Evolutionary conservation across 2,797 vertebrate genomes (phyloP), one percentile per base, ranked within the genome.

Genomic region (Falco columbarius): DNA sequence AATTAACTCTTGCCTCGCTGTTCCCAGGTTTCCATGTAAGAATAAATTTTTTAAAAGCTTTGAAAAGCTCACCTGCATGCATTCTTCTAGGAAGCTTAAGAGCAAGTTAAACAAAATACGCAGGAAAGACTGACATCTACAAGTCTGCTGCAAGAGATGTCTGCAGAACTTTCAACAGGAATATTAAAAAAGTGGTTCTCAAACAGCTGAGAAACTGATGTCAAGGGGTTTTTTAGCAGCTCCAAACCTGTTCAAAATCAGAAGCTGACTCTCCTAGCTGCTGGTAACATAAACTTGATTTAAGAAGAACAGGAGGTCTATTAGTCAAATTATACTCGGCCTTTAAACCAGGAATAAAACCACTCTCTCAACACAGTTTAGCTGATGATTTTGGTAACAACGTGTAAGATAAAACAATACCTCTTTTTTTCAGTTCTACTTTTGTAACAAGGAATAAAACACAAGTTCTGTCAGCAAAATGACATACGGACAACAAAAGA

Each of bases 151-250:
- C 74, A 40, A 82, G 51, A 83, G 32, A 82, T 27, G 75, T 92
- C 79, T 40, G 72, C 81, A 81, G 81, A 80, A 59, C 29, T 51
- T 68, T 81, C 5, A 58, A 63, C 5, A 59, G 24, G 72, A 82
- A 77, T 72, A 87, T 40, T 77, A 75, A 74, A 40, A 65, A 92
- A 55, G 22, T 54, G n/a, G 13, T 34, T 93, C 86, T 81, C 86
- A 79, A 91, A 81, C 22, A 71, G 46, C 40, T 89, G 87, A 67
- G 87, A 93, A 87, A 90, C 52, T 49, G 74, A 88, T 95, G 91
- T 86, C 90, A 80, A 75, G 46, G 38, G 4, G 4, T 5, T 76
- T 81, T 89, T 79, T 46, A 76, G 68, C 73, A 49, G 38, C 67
- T 93, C 42, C 89, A 82, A 89, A 75, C 46, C 49, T 52, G 82